Conservation (phyloP, 2,797 vertebrate species). For the Falco peregrinus region DNA sequence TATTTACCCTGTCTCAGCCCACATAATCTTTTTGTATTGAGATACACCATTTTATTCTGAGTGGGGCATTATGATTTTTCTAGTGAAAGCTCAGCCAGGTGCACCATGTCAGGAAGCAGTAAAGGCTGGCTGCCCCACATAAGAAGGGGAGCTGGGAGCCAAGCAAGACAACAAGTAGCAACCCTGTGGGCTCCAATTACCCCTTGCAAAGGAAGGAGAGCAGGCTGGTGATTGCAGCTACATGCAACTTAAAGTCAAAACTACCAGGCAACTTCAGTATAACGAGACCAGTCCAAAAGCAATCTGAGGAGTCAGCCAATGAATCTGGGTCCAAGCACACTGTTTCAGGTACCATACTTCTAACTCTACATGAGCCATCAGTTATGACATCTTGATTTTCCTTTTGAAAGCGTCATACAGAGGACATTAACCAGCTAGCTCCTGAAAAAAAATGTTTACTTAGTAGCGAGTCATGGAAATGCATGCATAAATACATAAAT, state of each 20-base stretch:
- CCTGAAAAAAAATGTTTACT: neutral
- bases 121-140: rapidly evolving
- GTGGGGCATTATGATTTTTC: neutral
- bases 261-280: neutral
- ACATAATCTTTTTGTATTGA: neutral
- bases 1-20: neutral
- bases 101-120: neutral
- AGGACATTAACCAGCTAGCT: neutral
- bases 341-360: neutral
- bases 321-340: neutral
- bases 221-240: rapidly evolving
- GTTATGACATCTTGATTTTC: neutral
- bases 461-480: neutral
- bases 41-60: neutral
- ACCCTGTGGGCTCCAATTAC: neutral
- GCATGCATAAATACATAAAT: neutral
- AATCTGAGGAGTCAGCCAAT: neutral
- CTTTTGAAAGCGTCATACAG: neutral
- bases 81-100: neutral
- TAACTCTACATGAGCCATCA: neutral
- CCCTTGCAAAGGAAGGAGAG: rapidly evolving
- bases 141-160: rapidly evolving
- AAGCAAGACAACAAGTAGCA: neutral
- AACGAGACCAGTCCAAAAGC: neutral
- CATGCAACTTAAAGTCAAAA: neutral